A percentile compares a stretch with the other conserved stretches of the same genome.
Evolutionary conservation across 2,888 invertebrate species (phyloP).

Genomic region (Dryocosmus kuriphilus): DNA sequence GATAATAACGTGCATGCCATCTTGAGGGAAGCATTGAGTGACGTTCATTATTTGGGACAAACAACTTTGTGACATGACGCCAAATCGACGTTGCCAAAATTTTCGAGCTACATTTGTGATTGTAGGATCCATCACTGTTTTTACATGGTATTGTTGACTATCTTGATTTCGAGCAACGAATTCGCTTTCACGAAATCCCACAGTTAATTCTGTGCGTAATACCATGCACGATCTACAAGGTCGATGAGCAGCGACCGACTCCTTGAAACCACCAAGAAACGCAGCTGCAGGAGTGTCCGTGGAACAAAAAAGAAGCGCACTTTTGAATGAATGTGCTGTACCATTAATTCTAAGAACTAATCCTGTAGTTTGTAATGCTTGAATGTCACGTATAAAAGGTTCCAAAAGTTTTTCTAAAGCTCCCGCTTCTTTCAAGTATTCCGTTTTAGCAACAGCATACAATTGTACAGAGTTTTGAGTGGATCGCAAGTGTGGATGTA

Average conservation of each 20-base stretch:
- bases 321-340: slow-evolving; percentile 50
- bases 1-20: slow-evolving; percentile 51
- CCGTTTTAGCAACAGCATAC: slow-evolving; percentile 47
- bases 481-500: slow-evolving; percentile 45
- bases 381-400: slow-evolving; percentile 52
- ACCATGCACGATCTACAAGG: slow-evolving; percentile 54
- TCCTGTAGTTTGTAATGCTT: slow-evolving; percentile 50
- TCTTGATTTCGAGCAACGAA: slow-evolving; percentile 11
- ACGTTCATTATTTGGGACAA: slow-evolving; percentile 12
- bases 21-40: slow-evolving; percentile 40
- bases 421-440: slow-evolving; percentile 42
- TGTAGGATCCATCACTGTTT: neutral
- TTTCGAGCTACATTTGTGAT: neutral
- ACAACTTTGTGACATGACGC: neutral
- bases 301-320: slow-evolving; percentile 54
- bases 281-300: slow-evolving; percentile 58
- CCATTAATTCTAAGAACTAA: slow-evolving; percentile 44
- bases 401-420: slow-evolving; percentile 47
- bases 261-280: slow-evolving; percentile 56
- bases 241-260: slow-evolving; percentile 57
- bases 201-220: slow-evolving; percentile 9
- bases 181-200: slow-evolving; percentile 26
- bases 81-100: neutral
- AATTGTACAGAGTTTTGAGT: slow-evolving; percentile 50
- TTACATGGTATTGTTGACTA: neutral